phyloP scores from a whole-genome alignment of 1,140 invertebrate species.

The Hestina assimilis region DNA sequence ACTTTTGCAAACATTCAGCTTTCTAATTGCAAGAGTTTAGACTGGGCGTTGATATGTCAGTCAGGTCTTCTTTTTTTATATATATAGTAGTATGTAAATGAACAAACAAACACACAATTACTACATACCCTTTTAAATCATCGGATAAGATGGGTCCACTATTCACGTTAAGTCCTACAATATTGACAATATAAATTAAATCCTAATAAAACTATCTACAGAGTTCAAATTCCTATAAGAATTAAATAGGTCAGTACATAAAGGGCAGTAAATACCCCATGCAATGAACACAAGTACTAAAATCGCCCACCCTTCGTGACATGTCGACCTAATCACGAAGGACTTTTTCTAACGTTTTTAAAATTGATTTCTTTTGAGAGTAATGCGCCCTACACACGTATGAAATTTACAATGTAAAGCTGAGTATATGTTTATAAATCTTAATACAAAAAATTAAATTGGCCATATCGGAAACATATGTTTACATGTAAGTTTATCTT shows the following conservation, averaged over 20 bases:
- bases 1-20: too few relatives aligned
- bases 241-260: constrained; percentile 16
- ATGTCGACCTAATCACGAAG: constrained; percentile 23
- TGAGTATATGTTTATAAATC: not conserved
- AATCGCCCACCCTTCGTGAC: constrained; percentile 24
- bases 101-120: not conserved
- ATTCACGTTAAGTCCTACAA: not conserved
- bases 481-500: too few relatives aligned
- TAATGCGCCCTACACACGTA: constrained; percentile 17
- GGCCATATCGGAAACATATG: too few relatives aligned
- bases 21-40: too few relatives aligned
- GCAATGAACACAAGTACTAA: constrained; percentile 17
- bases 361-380: constrained; percentile 24
- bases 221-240: not conserved
- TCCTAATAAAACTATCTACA: not conserved
- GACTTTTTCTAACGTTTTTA: constrained; percentile 12
- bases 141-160: constrained; percentile 9
- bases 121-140: constrained; percentile 7
- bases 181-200: not conserved
- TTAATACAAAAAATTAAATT: too few relatives aligned
- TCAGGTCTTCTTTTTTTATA: too few relatives aligned
- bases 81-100: too few relatives aligned
- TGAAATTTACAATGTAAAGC: not conserved
- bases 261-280: constrained; percentile 17
- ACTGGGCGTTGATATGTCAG: too few relatives aligned